Evolutionary conservation across 2,113 vertebrate species (phyloP).

Genomic region (Peromyscus maniculatus): DNA sequence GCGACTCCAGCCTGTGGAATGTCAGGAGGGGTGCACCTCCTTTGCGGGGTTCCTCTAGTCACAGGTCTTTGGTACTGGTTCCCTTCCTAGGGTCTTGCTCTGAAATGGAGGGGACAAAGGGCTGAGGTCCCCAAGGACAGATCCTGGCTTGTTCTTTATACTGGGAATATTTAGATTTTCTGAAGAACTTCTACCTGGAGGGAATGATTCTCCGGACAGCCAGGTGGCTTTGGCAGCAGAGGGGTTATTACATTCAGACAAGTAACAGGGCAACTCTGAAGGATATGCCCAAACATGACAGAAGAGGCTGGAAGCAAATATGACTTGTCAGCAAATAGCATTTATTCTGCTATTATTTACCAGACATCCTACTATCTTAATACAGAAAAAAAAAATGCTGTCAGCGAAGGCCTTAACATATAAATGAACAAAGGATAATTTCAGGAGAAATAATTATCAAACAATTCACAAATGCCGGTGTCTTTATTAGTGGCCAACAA

Average conservation of each 20-base stretch:
- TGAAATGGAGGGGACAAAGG: background rate
- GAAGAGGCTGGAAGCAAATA: background rate
- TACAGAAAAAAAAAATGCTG: background rate
- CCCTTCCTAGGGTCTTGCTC: background rate
- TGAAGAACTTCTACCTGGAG: background rate
- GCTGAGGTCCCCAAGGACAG: background rate
- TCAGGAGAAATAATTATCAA: background rate
- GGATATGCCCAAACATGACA: background rate
- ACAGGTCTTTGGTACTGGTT: background rate
- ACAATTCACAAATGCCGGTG: background rate
- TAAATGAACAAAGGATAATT: background rate
- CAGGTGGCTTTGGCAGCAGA: background rate
- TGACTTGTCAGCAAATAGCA: background rate
- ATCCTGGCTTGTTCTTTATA: background rate
- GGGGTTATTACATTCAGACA: background rate
- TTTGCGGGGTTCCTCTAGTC: background rate
- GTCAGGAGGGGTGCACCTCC: background rate
- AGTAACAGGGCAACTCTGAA: background rate
- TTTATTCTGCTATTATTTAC: background rate
- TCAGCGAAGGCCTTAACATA: background rate
- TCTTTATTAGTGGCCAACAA: conserved; percentile 27
- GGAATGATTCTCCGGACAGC: background rate
- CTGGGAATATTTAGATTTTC: background rate
- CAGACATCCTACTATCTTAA: background rate
- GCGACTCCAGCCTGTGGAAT: background rate